Percentiles rank a stretch among this genome's conserved stretches.
Conservation (phyloP, 2,113 vertebrate species). For the Gymnocephalus cernua region DNA sequence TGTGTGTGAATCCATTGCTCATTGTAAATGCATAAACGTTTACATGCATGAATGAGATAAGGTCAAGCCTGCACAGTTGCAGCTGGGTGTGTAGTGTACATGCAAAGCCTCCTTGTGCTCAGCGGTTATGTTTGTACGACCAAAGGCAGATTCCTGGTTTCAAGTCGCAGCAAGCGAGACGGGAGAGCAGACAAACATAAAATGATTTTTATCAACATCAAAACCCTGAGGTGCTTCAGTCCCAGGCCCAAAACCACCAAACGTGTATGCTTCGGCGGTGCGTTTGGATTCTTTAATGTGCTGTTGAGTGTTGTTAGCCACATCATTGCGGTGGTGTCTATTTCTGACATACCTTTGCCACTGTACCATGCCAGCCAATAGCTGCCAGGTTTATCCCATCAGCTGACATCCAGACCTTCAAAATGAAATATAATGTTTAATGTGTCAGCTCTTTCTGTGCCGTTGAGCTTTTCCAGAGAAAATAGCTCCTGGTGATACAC, state of each 20-base stretch:
- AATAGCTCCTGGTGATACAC: constrained; percentile 50
- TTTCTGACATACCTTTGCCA: constrained; percentile 35
- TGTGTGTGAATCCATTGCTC: neutral
- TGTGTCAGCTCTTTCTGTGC: constrained; percentile 27
- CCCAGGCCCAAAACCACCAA: constrained; percentile 44
- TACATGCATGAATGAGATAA: neutral
- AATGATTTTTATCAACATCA: constrained; percentile 65
- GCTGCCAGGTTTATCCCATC: constrained; percentile 23
- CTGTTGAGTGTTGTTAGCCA: constrained; percentile 44
- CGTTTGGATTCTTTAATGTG: constrained; percentile 24
- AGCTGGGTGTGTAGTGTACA: neutral
- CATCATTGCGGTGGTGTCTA: constrained; percentile 6
- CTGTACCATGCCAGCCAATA: neutral
- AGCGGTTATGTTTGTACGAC: constrained; percentile 16
- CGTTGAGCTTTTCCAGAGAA: constrained; percentile 53
- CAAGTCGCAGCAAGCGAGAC: constrained; percentile 65
- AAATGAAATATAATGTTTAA: constrained; percentile 35
- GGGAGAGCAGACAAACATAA: constrained; percentile 42
- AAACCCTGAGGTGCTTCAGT: constrained; percentile 44
- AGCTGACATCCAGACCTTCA: constrained; percentile 15
- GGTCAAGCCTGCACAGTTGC: too few species aligned
- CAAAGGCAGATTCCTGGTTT: constrained; percentile 61
- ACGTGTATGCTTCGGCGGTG: neutral
- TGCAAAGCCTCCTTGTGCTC: neutral
- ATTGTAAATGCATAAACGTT: too few species aligned